These are phyloP conservation scores for Eilema griseolum DNA, from an alignment of 2,888 invertebrate genomes.

Conservation along the genomic window DNA sequence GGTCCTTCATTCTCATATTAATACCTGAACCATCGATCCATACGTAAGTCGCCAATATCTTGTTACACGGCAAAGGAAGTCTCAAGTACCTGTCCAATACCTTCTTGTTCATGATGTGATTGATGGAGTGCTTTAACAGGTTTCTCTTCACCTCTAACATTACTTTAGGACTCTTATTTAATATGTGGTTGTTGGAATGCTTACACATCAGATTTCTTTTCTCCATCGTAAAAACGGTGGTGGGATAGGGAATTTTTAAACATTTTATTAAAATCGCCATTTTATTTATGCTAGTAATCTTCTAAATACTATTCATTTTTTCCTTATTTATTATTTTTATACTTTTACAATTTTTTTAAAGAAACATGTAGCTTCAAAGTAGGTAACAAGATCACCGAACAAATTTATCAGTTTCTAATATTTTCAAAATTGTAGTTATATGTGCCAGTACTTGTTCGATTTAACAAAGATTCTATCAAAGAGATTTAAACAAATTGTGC, in stretches of 20 bases:
- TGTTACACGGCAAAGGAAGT: conserved; percentile 87
- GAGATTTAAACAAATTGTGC: background rate
- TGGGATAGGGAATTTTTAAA: conserved; percentile 4
- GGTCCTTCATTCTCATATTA: conserved; percentile 89
- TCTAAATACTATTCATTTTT: background rate
- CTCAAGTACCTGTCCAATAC: conserved; percentile 84
- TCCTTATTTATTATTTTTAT: conserved; percentile 7
- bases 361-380: conserved; percentile 7
- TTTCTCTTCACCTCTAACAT: conserved; percentile 51
- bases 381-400: conserved; percentile 6
- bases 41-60: conserved; percentile 89
- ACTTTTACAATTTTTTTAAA: conserved; percentile 7
- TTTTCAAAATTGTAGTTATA: conserved; percentile 9
- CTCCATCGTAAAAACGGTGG: conserved; percentile 10
- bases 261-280: conserved; percentile 32
- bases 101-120: conserved; percentile 80
- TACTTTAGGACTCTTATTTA: conserved; percentile 68
- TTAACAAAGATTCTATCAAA: background rate
- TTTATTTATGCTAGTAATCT: conserved; percentile 7
- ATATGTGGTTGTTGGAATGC: conserved; percentile 74
- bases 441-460: conserved; percentile 4
- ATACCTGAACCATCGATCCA: conserved; percentile 94
- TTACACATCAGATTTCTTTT: conserved; percentile 65
- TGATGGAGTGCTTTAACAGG: conserved; percentile 75
- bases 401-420: conserved; percentile 6